A percentile compares a stretch with the other conserved stretches of the same genome.
These are phyloP conservation scores for Pseudopodoces humilis DNA, from an alignment of 2,113 vertebrate genomes.

Conservation along the genomic window DNA sequence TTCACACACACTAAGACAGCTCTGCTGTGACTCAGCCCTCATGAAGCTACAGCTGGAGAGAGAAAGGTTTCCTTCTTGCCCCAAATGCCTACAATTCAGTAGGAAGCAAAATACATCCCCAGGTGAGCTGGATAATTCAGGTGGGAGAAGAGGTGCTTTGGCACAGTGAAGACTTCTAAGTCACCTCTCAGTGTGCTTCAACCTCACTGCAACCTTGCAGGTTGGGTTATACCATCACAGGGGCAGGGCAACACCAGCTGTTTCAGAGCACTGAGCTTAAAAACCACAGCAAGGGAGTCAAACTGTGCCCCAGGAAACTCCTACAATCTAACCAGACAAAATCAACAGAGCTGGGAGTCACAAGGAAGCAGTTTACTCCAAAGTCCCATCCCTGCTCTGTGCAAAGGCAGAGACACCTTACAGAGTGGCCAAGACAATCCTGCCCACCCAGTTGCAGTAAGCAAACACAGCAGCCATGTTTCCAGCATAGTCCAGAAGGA, in stretches of 20 bases:
- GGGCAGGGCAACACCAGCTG: not conserved
- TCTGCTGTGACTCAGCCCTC: not conserved
- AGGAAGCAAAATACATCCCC: not conserved
- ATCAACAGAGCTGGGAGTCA: not conserved
- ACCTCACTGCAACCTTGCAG: not conserved
- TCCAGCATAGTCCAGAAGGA: not conserved
- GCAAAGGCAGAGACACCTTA: not conserved
- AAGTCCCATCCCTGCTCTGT: rapidly evolving
- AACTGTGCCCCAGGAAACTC: not conserved
- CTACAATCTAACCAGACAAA: not conserved
- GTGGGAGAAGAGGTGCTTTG: not conserved
- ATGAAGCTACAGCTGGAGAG: not conserved
- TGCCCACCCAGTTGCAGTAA: rapidly evolving
- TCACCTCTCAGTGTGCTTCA: not conserved
- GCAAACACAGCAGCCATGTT: not conserved
- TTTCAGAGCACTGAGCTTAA: not conserved
- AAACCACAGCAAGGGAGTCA: not conserved
- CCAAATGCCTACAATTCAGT: not conserved
- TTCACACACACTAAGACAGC: not conserved
- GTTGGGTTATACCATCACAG: no score
- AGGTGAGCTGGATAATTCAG: not conserved
- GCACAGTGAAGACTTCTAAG: not conserved
- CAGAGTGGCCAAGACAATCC: not conserved
- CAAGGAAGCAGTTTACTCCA: rapidly evolving
- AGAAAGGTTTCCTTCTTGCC: not conserved